phyloP scores from a whole-genome alignment of 2,797 vertebrate species.

The Synanceia verrucosa region DNA sequence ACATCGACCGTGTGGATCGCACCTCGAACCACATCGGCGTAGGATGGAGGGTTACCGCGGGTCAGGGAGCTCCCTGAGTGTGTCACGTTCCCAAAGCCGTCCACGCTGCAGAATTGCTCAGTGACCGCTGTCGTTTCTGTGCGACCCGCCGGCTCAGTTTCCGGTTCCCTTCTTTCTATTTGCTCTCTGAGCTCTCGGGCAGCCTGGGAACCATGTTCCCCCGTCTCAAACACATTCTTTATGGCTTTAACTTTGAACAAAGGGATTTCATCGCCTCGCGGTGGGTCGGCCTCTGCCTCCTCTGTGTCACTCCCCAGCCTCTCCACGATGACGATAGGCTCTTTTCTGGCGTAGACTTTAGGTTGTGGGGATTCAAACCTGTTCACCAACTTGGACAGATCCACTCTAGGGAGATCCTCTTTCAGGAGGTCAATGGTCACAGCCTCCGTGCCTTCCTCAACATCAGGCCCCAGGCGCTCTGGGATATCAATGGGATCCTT shows the following conservation, averaged over 20 bases:
- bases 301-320: conserved; percentile 82
- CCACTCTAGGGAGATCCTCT: conserved; percentile 81
- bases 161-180: conserved; percentile 79
- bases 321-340: conserved; percentile 80
- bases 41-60: conserved; percentile 89
- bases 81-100: conserved; percentile 80
- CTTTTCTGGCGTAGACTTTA: conserved; percentile 78
- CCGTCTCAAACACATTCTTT: conserved; percentile 85
- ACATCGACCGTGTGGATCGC: conserved; percentile 80
- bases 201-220: conserved; percentile 81
- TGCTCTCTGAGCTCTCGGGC: conserved; percentile 79
- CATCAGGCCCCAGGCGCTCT: conserved; percentile 74
- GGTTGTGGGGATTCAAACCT: conserved; percentile 83
- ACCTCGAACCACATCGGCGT: conserved; percentile 91
- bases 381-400: conserved; percentile 80
- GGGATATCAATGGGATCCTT: conserved; percentile 85
- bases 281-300: conserved; percentile 70
- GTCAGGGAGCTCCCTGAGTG: conserved; percentile 75
- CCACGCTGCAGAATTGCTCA: conserved; percentile 80
- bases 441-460: conserved; percentile 66
- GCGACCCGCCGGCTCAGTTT: conserved; percentile 57
- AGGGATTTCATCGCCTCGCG: conserved; percentile 76
- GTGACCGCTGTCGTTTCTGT: conserved; percentile 74
- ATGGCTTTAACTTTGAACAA: conserved; percentile 84
- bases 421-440: conserved; percentile 69